phyloP scores from a whole-genome alignment of 2,888 invertebrate species.

The Ornithoptera priamus region DNA sequence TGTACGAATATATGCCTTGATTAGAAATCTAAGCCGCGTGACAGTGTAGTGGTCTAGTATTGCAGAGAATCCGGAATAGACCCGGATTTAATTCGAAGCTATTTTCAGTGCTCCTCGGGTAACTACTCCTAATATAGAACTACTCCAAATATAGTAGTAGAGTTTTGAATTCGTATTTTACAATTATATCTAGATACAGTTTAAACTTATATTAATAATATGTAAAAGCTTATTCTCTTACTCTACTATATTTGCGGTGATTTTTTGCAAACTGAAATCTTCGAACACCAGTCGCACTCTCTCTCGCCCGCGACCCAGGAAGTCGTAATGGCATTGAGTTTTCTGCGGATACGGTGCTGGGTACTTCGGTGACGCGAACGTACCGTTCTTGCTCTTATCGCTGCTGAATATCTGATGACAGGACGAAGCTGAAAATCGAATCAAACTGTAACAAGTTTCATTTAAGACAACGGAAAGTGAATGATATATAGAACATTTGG shows the following conservation, averaged over 20 bases:
- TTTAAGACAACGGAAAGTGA: too few species aligned
- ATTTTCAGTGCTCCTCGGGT: background rate
- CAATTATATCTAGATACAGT: background rate
- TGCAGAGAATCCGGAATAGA: background rate
- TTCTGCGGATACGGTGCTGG: conserved; percentile 88
- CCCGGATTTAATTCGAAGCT: conserved; percentile 1
- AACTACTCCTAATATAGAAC: background rate
- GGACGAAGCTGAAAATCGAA: conserved; percentile 81
- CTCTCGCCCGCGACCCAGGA: conserved; percentile 90
- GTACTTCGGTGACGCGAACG: conserved; percentile 90
- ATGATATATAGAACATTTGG: background rate
- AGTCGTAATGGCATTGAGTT: conserved; percentile 93
- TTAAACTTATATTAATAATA: background rate
- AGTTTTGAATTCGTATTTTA: background rate
- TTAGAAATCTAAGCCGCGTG: background rate
- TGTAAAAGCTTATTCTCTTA: conserved; percentile 67
- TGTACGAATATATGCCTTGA: background rate
- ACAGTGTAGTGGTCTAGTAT: background rate
- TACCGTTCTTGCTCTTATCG: conserved; percentile 89
- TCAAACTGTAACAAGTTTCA: background rate
- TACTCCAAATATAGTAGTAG: background rate
- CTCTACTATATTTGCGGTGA: conserved; percentile 82
- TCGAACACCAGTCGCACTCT: conserved; percentile 90
- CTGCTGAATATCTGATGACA: conserved; percentile 89
- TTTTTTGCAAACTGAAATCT: conserved; percentile 88